phyloP scores from a whole-genome alignment of 2,888 invertebrate genomes.

The Amphipoea oculea region DNA sequence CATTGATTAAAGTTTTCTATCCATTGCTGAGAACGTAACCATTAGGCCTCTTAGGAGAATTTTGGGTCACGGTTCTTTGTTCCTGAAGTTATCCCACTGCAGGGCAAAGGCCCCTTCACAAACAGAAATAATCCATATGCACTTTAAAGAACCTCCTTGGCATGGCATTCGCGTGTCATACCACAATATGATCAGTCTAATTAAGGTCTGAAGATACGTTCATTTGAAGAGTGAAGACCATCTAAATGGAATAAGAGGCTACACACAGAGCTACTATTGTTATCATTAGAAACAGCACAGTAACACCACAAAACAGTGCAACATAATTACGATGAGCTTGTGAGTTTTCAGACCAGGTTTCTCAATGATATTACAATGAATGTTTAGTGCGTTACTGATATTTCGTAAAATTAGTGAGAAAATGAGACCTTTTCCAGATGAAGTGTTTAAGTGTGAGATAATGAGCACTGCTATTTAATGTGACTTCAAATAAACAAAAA shows the following conservation, averaged over 20 bases:
- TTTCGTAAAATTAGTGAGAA: not conserved
- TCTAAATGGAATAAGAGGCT: not conserved
- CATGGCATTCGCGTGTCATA: not conserved
- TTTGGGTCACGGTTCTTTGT: not conserved
- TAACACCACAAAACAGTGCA: slow-evolving; percentile 25
- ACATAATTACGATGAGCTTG: slow-evolving; percentile 16
- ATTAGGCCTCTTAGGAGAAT: not conserved
- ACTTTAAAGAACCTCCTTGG: not conserved
- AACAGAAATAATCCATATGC: not conserved
- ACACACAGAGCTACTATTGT: slow-evolving; percentile 16
- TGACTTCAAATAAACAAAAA: not conserved
- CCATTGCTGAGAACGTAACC: not conserved
- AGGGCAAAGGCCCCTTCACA: not conserved
- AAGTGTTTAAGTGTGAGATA: slow-evolving; percentile 22
- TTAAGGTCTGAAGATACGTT: not conserved
- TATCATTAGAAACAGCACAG: slow-evolving; percentile 6
- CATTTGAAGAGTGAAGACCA: not conserved
- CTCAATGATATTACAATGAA: not conserved
- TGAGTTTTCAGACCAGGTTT: slow-evolving; percentile 1
- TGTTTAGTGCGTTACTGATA: slow-evolving; percentile 16
- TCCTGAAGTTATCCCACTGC: not conserved
- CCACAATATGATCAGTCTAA: not conserved
- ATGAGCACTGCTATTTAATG: not conserved
- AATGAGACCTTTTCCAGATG: not conserved
- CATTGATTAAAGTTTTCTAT: not conserved